Base-by-base conservation (phyloP, 2,797 vertebrate genomes). In the Hippocampus kuda region DNA sequence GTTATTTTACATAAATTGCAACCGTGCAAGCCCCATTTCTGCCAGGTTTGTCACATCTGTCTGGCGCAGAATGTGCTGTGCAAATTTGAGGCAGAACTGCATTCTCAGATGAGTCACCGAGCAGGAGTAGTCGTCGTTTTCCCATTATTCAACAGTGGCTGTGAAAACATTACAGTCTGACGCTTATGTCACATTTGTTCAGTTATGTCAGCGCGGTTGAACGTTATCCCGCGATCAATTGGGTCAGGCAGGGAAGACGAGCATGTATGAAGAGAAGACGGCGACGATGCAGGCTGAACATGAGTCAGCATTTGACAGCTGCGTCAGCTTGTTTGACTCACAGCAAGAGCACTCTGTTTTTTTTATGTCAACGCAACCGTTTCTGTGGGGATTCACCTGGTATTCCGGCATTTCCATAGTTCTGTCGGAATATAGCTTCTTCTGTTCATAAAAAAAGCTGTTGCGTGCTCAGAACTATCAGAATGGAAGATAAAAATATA, bases 31-130 rank as follows among this genome's bases (percentile, higher is more conserved):
- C 0, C 27, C 61, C 61, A 60, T 73, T 77, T 75, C 34, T 71
- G 57, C 71, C 72, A 75, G 56, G 44, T 77, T 79, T 79, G 46
- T 74, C 69, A 78, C 59, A 67, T 83, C 77, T 77, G 67, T 73
- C 65, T 53, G 53, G 62, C 30, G 30, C 69, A 41, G 15, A 70
- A 20, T 53, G 27, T 1, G 26, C 16, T 64, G 44, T 65, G 38
- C n/a, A 64, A 49, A 38, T 70, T 20, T 61, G 49, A 68, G 72
- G 60, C 44, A 38, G 63, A 78, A 42, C 61, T 3, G 10, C 13
- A 4, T 42, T 41, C 61, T 44, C 54, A 26, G 54, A 57, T 44
- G 41, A 64, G n/a, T 26, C 41, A 48, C 63, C 48, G n/a, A 64
- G 22, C 62, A n/a, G 26, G 4, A 44, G 7, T 27, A 48, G 6